Evolutionary conservation across 2,797 vertebrate species (phyloP).

Genomic region (Anabas testudineus): DNA sequence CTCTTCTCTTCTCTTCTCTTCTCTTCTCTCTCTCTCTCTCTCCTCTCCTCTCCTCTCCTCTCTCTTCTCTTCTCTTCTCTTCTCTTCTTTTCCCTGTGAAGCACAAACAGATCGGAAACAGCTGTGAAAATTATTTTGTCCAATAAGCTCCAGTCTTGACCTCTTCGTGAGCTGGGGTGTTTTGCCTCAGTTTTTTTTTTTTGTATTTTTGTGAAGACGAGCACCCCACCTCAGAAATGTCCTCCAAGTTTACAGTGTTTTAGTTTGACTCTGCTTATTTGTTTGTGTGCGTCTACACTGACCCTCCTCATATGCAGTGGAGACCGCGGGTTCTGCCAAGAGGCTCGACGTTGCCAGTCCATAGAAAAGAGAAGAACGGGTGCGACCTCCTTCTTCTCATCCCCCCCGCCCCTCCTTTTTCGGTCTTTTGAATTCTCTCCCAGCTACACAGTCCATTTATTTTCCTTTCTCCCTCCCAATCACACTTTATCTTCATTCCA

Average conservation of each 20-base stretch:
- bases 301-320: conserved; percentile 69
- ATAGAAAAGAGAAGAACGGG: conserved; percentile 57
- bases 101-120: conserved; percentile 78
- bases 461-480: conserved; percentile 40
- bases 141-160: conserved; percentile 59
- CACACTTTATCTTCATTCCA: conserved; percentile 46
- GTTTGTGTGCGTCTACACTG: conserved; percentile 37
- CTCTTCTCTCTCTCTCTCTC: too few species aligned
- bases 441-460: conserved; percentile 52
- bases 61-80: too few species aligned
- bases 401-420: conserved; percentile 54
- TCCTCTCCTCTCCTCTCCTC: too few species aligned
- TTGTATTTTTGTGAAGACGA: conserved; percentile 27
- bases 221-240: conserved; percentile 54
- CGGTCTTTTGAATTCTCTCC: conserved; percentile 53
- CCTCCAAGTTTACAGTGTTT: conserved; percentile 57
- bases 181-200: conserved; percentile 45
- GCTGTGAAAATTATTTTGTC: conserved; percentile 76
- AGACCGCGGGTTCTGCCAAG: conserved; percentile 68
- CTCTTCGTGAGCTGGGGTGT: conserved; percentile 40
- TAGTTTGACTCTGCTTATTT: conserved; percentile 48
- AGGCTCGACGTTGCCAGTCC: conserved; percentile 68
- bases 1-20: too few species aligned
- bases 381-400: conserved; percentile 58
- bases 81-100: conserved; percentile 43